A percentile compares a stretch with the other conserved stretches of the same genome.
Evolutionary conservation across 2,797 vertebrate genomes (phyloP).

Genomic region (Peromyscus eremicus): DNA sequence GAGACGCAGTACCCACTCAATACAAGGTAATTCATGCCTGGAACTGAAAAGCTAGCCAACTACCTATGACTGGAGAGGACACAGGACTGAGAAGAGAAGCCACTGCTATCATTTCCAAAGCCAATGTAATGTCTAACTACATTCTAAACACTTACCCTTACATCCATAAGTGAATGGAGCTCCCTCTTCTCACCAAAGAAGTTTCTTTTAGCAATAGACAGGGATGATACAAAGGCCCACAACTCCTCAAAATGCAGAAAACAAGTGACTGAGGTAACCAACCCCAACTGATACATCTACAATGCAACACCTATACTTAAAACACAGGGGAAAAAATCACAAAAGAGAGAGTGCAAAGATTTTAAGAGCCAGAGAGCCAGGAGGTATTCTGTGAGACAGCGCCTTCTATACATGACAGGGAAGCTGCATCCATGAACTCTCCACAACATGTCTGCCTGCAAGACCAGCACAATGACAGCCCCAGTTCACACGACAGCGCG

Average conservation of each 20-base stretch:
- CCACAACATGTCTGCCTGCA: not conserved
- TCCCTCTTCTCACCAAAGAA: not conserved
- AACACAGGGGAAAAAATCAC: not conserved
- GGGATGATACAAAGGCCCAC: not conserved
- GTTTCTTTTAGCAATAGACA: not conserved
- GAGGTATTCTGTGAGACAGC: not conserved
- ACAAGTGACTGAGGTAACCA: not conserved
- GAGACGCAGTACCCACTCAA: not conserved
- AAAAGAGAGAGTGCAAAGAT: not conserved
- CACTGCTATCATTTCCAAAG: not conserved
- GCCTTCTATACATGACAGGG: not conserved
- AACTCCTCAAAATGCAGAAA: not conserved
- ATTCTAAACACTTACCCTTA: not conserved
- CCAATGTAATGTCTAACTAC: not conserved
- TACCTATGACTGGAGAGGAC: not conserved
- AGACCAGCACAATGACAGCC: not conserved
- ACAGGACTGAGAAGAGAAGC: not conserved
- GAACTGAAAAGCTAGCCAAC: not conserved
- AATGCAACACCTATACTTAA: not conserved
- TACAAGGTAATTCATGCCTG: not conserved
- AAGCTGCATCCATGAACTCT: not conserved
- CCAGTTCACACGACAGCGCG: not conserved
- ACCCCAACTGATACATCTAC: not conserved
- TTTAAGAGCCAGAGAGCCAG: not conserved
- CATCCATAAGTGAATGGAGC: not conserved